Conservation (phyloP, 2,888 invertebrate species). For the Lacanobia wlatinum region DNA sequence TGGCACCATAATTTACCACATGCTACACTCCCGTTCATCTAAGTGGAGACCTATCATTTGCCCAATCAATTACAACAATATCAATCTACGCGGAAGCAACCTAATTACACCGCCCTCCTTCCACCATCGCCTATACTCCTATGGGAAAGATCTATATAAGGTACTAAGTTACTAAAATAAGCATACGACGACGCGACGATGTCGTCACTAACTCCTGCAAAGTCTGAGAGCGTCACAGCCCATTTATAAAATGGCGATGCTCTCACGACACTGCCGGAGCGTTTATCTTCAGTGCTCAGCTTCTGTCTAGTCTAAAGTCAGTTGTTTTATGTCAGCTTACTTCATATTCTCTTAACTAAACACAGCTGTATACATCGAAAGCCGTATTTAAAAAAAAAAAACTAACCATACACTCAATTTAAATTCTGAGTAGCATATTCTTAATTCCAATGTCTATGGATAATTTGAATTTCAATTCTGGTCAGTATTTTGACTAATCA, state of each 20-base stretch:
- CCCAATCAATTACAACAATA: constrained; percentile 27
- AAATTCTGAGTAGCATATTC: no score
- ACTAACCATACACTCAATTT: no score
- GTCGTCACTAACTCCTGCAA: constrained; percentile 34
- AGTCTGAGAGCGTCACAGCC: constrained; percentile 41
- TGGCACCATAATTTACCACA: background rate
- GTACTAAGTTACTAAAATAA: constrained; percentile 35
- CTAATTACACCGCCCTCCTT: constrained; percentile 37
- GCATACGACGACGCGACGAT: constrained; percentile 10
- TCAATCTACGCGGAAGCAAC: constrained; percentile 38
- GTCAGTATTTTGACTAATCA: no score
- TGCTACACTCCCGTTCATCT: background rate
- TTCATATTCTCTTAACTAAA: constrained; percentile 13
- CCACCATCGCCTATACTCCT: background rate
- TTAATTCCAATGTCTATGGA: no score
- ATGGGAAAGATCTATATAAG: constrained; percentile 1
- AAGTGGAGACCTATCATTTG: constrained; percentile 14
- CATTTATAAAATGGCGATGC: constrained; percentile 56
- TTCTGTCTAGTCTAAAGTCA: constrained; percentile 27
- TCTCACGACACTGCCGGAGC: constrained; percentile 39
- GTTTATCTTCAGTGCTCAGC: constrained; percentile 49
- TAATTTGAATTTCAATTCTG: no score
- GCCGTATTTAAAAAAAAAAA: no score
- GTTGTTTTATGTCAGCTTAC: constrained; percentile 22
- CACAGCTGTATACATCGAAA: background rate